Evolutionary conservation across 2,113 vertebrate genomes (phyloP), one percentile per base, ranked within the genome.

Genomic region (Muscicapa adusta): DNA sequence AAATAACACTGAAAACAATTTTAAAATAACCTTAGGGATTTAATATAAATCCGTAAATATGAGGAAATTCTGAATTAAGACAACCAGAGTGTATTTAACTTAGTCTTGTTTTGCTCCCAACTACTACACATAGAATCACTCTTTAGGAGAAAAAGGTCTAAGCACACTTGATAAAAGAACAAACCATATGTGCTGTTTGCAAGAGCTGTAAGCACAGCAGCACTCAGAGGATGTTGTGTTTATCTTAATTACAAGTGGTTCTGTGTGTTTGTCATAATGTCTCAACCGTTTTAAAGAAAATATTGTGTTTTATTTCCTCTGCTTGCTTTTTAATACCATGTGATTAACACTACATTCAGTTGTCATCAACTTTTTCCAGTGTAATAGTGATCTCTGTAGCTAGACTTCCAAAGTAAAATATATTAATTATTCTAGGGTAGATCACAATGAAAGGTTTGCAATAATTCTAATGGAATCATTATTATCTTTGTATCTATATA

Each of bases 1-100:
- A 96, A 96, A 93, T 91, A 90, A 96, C 92, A 60, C 63, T 33
- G 70, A 92, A 95, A 96, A 47, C 79, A 91, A 80, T 85, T 95
- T 94, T 60, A 18, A 97, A 96, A 94, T 88, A 90, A 86, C 85
- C 79, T 11, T 42, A 74, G 85, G 74, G 91, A 88, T 93, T 96
- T 91, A 90, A 88, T 58, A 86, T 67, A 96, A 96, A 91, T 90
- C 82, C 6, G 7, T 91, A 93, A 93, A 95, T 90, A 77, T 63
- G 68, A 77, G 85, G 88, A 86, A 91, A 91, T 74, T 94, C 75
- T 81, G 92, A 91, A 74, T 57, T 91, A 82, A 87, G 89, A 72
- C 87, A 94, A 70, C 42, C 66, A 75, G 82, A 51, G 40, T 68
- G 42, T 75, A 36, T 88, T 93, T 82, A 82, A 73, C 80, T 94